Conservation (phyloP, 2,888 invertebrate genomes). For the Helobdella robusta region DNA sequence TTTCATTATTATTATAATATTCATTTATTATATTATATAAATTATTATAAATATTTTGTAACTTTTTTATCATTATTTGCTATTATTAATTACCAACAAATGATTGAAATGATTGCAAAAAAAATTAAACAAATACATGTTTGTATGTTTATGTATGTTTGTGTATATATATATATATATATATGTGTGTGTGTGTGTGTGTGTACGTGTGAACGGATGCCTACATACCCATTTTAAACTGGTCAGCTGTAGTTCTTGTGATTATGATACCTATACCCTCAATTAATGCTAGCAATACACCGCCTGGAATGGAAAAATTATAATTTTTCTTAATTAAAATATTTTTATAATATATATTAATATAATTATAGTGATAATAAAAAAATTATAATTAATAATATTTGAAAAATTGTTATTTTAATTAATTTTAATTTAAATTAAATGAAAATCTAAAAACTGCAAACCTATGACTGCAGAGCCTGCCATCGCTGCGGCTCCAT, state of each 20-base stretch:
- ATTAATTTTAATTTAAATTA: no score
- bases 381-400: background rate
- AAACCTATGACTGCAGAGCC: constrained; percentile 86
- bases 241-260: constrained; percentile 80
- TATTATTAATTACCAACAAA: background rate
- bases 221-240: constrained; percentile 67
- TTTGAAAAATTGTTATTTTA: no score
- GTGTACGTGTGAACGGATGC: no score
- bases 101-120: background rate
- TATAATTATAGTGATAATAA: constrained; percentile 17
- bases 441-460: constrained; percentile 23
- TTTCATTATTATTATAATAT: no score
- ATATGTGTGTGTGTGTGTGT: no score
- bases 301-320: constrained; percentile 50
- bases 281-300: constrained; percentile 84
- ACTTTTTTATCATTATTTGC: background rate
- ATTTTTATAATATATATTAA: background rate
- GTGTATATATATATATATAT: no score
- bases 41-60: no score
- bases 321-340: background rate
- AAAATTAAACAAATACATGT: background rate
- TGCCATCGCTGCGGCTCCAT: constrained; percentile 56
- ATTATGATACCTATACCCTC: constrained; percentile 93
- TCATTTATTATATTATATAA: no score
- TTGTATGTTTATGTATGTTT: no score